Percentiles rank a stretch among this genome's conserved stretches.
These are phyloP conservation scores for Amaurobius ferox DNA, from an alignment of 2,888 invertebrate genomes.

Conservation along the genomic window DNA sequence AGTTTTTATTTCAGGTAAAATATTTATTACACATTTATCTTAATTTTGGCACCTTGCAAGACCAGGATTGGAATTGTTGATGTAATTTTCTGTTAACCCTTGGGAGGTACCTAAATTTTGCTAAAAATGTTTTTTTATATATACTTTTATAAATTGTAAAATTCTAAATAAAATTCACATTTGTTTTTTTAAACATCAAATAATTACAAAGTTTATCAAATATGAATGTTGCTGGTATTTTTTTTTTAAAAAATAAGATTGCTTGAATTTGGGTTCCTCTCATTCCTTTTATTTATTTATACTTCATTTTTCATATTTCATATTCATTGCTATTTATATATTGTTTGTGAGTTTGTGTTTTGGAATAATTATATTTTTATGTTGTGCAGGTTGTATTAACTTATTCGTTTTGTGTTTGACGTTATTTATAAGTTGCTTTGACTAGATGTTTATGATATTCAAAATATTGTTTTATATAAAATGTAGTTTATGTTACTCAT, in stretches of 20 bases:
- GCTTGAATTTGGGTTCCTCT: constrained; percentile 54
- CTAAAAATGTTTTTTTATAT: too few species aligned
- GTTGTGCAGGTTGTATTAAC: constrained; percentile 27
- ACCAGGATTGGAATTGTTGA: constrained; percentile 5
- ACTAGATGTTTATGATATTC: too few species aligned
- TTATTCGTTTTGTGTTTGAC: constrained; percentile 12
- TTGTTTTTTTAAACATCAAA: too few species aligned
- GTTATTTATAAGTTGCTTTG: constrained; percentile 6
- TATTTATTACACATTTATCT: too few species aligned
- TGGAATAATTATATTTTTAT: background rate
- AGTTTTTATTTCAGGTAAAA: too few species aligned
- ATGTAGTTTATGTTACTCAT: constrained; percentile 3
- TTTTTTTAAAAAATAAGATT: background rate
- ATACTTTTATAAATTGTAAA: too few species aligned
- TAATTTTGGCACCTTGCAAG: too few species aligned
- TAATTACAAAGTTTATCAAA: too few species aligned
- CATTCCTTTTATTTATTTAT: constrained; percentile 22
- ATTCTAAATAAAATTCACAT: too few species aligned
- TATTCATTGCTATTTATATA: constrained; percentile 17
- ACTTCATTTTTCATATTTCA: constrained; percentile 18
- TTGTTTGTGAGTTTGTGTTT: background rate
- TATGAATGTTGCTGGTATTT: constrained; percentile 4
- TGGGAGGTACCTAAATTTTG: constrained; percentile 44
- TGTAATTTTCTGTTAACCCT: background rate
- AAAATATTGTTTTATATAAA: background rate